phyloP scores from a whole-genome alignment of 1,140 invertebrate species.

The Microplitis mediator region DNA sequence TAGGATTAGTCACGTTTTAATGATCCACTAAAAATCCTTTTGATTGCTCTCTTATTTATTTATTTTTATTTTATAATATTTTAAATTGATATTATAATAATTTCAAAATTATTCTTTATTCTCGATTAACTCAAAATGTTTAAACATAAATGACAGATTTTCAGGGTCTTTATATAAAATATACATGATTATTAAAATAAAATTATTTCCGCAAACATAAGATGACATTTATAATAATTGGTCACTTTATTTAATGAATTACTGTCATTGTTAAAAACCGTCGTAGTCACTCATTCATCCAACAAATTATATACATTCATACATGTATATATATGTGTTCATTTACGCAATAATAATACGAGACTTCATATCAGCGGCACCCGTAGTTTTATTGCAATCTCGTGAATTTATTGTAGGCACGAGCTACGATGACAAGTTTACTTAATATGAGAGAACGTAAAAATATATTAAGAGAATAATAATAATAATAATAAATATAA shows the following conservation, averaged over 20 bases:
- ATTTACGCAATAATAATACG: conserved; percentile 3
- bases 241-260: conserved; percentile 3
- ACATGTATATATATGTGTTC: background rate
- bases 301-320: no score
- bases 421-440: background rate
- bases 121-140: no score
- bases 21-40: no score
- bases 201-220: conserved; percentile 21
- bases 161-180: no score
- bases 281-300: conserved; percentile 7
- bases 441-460: conserved; percentile 5
- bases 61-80: no score
- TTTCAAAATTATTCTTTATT: no score
- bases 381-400: conserved; percentile 2
- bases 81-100: no score
- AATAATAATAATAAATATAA: background rate
- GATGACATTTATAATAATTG: background rate
- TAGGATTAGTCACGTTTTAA: no score
- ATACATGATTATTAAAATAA: background rate
- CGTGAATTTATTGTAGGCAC: background rate
- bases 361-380: background rate
- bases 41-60: no score
- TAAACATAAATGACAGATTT: no score
- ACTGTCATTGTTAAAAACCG: background rate
- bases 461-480: background rate